Evolutionary conservation across 2,797 vertebrate species (phyloP), one percentile per base, ranked within the genome.

Genomic region (Clamator glandarius): DNA sequence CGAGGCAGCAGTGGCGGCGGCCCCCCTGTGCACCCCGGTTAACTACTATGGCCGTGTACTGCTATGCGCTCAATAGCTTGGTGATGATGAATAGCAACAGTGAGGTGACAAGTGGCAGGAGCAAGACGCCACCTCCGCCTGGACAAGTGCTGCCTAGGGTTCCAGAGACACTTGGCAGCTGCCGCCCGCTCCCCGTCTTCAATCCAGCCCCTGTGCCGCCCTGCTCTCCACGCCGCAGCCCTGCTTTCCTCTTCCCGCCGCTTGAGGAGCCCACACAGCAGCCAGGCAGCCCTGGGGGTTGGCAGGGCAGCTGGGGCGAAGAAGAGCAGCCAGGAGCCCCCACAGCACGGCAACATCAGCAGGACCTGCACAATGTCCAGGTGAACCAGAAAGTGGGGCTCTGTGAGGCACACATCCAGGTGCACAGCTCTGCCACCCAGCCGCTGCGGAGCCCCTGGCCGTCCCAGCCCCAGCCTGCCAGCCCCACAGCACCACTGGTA

Each of bases 321-420:
- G 96, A 91, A 61, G 80, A 55, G 18, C 93, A 86, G 39, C 84
- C 80, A 1, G 90, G 80, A 14, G 25, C 80, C 6, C 35, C 86
- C 12, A 81, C 92, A 12, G 73, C 96, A 12, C 90, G 95, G 61
- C 91, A 95, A 15, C 95, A 97, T 70, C 97, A 97, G 12, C 96
- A 98, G 69, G 99, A 99, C 97, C 97, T 99, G 94, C 99, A 99
- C 96, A 98, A 99, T 17, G 99, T 99, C 39, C 99, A 99, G 97
- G 99, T 99, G 96, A 98, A 97, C 89, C 98, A 98, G 96, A 98
- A 98, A 96, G 99, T 99, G 95, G 99, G 97, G 88, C 98, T 99
- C 81, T 99, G 99, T 14, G 99, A 99, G 97, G 98, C 99, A 3
- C 99, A 99, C 82, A 99, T 99, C 96, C 98, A 98, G 97, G 98